These are phyloP conservation scores for Leucania comma DNA, from an alignment of 2,888 invertebrate genomes.

Conservation along the genomic window DNA sequence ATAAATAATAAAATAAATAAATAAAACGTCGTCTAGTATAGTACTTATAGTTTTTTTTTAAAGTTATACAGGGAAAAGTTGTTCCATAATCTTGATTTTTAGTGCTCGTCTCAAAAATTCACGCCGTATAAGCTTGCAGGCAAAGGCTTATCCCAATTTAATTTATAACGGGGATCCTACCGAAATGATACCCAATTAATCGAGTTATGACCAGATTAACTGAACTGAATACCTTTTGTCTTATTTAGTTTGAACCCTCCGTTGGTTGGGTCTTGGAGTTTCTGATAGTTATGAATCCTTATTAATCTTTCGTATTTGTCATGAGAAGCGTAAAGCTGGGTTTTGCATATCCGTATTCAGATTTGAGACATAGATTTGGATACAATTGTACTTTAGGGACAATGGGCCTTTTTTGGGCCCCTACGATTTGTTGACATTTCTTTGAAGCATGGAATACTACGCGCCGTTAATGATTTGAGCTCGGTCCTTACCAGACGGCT, in stretches of 20 bases:
- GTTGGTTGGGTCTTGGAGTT: conserved; percentile 25
- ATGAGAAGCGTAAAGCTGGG: background rate
- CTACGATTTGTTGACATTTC: no score
- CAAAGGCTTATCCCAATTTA: conserved; percentile 44
- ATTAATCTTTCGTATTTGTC: conserved; percentile 39
- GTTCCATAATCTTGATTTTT: no score
- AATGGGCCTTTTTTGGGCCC: no score
- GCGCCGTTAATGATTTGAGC: no score
- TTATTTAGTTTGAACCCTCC: conserved; percentile 58
- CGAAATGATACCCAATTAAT: conserved; percentile 60
- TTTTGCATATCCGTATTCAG: background rate
- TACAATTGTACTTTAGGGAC: no score
- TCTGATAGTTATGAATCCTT: conserved; percentile 48
- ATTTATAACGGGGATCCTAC: conserved; percentile 49
- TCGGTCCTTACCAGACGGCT: no score
- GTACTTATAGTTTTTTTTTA: no score
- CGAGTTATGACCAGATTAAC: conserved; percentile 63
- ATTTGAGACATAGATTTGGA: background rate
- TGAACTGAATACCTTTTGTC: conserved; percentile 54
- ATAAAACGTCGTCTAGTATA: no score
- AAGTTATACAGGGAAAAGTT: no score
- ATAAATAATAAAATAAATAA: no score
- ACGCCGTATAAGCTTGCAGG: conserved; percentile 6
- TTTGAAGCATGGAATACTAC: no score
- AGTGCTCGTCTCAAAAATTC: background rate